Base-by-base conservation (phyloP, 2,113 vertebrate species). In the Microtus ochrogaster region DNA sequence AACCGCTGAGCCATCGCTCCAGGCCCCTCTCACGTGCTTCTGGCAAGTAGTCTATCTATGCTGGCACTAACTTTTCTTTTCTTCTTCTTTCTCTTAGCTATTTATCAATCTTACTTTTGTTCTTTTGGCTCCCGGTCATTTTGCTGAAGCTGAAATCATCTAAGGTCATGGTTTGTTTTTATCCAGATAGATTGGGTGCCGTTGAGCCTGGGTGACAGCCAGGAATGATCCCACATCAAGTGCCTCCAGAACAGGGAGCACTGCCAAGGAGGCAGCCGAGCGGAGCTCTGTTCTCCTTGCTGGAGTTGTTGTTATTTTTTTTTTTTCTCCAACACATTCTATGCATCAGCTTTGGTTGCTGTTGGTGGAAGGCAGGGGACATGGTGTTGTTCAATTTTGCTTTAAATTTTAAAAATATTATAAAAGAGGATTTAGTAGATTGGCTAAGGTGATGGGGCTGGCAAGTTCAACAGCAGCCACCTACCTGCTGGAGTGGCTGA, bases 81-180 rank as follows among this genome's bases (percentile, higher is more conserved):
- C 44, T 68, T 41, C 28, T 74, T 26, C n/a, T 73, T 73, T 73
- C 39, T 74, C 61, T 82, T 26, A 81, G 33, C 65, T 92, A 39
- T 90, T 96, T 41, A 63, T 90, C 88, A 79, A 94, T 97, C 87
- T 94, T 96, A 96, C 41, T 83, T 61, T 89, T 96, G 61, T 97
- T 96, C 44, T 82, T 95, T 94, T 96, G 88, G 88, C 44, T 95
- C 90, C 85, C 82, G 85, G 58, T 86, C 66, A 36, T 88, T 92
- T 86, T 77, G 66, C n/a, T 77, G 49, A 82, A 65, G 87, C 63
- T 89, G 21, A 88, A 95, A 89, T 89, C 92, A 94, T 85, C 73
- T 89, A 68, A 95, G 74, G 93, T 96, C 87, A 94, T 47, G 73
- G 88, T 88, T 92, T 65, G 14, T 88, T 81, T 44, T 5, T 95